These are phyloP conservation scores for Morpho achilles DNA, from an alignment of 2,888 invertebrate species.

Conservation along the genomic window DNA sequence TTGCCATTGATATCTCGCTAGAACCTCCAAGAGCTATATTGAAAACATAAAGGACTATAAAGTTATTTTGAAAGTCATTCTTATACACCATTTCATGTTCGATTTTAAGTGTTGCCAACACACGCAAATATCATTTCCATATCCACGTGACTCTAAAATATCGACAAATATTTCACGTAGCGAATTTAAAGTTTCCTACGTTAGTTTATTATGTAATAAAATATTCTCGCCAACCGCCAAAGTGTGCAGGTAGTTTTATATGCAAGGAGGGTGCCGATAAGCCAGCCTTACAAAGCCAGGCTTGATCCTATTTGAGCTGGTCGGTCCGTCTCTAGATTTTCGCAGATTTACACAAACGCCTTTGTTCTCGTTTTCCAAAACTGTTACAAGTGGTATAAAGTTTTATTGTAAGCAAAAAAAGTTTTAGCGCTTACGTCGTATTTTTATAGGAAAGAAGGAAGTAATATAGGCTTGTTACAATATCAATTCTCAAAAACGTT, in stretches of 20 bases:
- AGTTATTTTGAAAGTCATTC: too few species aligned
- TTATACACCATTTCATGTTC: too few species aligned
- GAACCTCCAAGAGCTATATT: too few species aligned
- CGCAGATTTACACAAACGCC: constrained; percentile 44
- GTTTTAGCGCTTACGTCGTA: not conserved
- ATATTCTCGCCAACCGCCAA: constrained; percentile 47
- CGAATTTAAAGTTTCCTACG: constrained; percentile 6
- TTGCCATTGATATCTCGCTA: too few species aligned
- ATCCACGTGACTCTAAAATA: too few species aligned
- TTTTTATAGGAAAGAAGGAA: too few species aligned
- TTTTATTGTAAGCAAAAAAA: constrained; percentile 13
- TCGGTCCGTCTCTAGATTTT: constrained; percentile 37
- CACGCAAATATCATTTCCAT: too few species aligned
- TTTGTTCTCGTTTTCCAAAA: constrained; percentile 26
- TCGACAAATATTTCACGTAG: too few species aligned
- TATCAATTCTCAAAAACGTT: too few species aligned
- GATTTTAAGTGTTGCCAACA: too few species aligned
- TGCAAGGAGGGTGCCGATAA: constrained; percentile 63
- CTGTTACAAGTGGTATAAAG: constrained; percentile 18
- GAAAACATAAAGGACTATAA: too few species aligned
- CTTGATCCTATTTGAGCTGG: constrained; percentile 63
- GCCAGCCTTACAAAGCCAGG: constrained; percentile 52
- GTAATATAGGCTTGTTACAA: too few species aligned
- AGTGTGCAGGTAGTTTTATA: constrained; percentile 55
- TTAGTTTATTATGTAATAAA: constrained; percentile 42